Evolutionary conservation across 2,888 invertebrate species (phyloP), one percentile per base, ranked within the genome.

Genomic region (Odontomyia ornata): DNA sequence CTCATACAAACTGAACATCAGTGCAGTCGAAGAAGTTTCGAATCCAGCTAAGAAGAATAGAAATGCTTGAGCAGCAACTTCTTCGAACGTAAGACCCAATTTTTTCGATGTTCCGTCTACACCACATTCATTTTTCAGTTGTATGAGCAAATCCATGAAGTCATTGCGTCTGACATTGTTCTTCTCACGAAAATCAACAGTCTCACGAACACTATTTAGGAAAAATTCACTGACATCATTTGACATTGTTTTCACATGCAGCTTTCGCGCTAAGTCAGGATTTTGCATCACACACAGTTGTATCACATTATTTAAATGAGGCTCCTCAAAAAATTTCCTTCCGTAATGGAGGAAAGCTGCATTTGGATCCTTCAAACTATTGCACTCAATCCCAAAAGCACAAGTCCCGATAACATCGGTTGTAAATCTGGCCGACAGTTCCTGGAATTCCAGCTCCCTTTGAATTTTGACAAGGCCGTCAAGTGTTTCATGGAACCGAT

Each of bases 91-190:
- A 1, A 73, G 28, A 1, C 52, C 75, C 13, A 23, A 21, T 21
- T 43, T 23, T 15, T 30, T 18, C n/a, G 7, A 30, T n/a, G 27
- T 9, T 7, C 5, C 60, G 0, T 21, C 36, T 4, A 73, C 1
- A 1, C 15, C n/a, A 1, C 60, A 75, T 1, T 72, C 64, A 76
- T 78, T 78, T 79, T 87, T 85, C 18, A 88, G 84, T 77, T 88
- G 87, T 83, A 89, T 87, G 9, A 90, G 81, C 1, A 89, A 82
- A 80, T 90, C 86, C 79, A 90, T 83, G 76, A 89, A 90, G 80
- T 90, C 88, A 79, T 88, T 88, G 52, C 89, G 80, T 80, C 84
- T 79, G 18, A 86, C 75, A 3, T 84, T 81, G 75, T 83, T 80
- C 80, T 83, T 78, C 67, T 87, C 86, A 2, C 88, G 82, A 71